phyloP scores from a whole-genome alignment of 2,888 invertebrate species.

The Hermaeophaga mercurialis region DNA sequence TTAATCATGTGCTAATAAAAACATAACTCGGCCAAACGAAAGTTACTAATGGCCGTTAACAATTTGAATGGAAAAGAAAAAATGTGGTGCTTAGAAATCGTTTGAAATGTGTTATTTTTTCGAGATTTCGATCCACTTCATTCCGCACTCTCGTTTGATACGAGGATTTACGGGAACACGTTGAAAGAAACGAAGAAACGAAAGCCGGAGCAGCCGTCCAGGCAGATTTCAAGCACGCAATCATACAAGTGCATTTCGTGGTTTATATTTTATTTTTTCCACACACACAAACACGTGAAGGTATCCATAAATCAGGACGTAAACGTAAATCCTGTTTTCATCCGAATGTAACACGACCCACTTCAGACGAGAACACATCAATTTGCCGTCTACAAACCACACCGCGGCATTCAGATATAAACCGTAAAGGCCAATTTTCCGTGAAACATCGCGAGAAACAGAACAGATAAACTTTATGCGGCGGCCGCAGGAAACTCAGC shows the following conservation, averaged over 20 bases:
- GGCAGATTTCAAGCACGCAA: conserved; percentile 4
- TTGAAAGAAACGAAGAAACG: background rate
- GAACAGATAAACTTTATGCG: conserved; percentile 2
- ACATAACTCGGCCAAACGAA: no score
- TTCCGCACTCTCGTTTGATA: background rate
- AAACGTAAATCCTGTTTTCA: conserved; percentile 36
- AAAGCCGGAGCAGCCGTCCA: background rate
- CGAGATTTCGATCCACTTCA: no score
- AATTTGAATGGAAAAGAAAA: no score
- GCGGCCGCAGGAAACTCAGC: conserved; percentile 1
- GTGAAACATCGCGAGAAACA: conserved; percentile 7
- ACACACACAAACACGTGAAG: conserved; percentile 13
- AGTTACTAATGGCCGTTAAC: no score
- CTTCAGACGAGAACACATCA: conserved; percentile 37
- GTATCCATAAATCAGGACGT: conserved; percentile 34
- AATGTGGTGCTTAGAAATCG: no score
- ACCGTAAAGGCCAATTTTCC: conserved; percentile 22
- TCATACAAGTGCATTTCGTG: conserved; percentile 11
- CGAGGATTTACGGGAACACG: background rate
- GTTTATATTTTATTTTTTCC: conserved; percentile 4
- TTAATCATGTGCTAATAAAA: no score
- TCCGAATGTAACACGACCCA: conserved; percentile 35
- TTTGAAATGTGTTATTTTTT: no score
- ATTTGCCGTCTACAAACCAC: conserved; percentile 29
- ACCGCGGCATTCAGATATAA: conserved; percentile 13